Evolutionary conservation across 2,888 invertebrate species (phyloP).

Genomic region (Poecilus cupreus): DNA sequence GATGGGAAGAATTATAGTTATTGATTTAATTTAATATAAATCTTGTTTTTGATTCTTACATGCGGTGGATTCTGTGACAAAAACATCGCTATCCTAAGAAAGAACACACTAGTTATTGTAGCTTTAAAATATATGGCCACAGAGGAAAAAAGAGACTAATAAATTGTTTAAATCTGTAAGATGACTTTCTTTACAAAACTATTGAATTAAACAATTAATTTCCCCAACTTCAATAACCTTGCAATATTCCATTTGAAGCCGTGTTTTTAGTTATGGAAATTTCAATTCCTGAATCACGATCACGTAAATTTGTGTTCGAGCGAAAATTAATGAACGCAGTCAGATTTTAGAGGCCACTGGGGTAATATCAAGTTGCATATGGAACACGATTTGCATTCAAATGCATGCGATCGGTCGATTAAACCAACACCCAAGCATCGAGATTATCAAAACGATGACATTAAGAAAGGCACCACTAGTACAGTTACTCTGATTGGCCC

Average conservation of each 20-base stretch:
- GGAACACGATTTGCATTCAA: constrained; percentile 45
- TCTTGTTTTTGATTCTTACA: constrained; percentile 25
- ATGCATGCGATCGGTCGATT: constrained; percentile 32
- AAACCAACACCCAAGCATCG: constrained; percentile 39
- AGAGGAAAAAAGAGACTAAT: background rate
- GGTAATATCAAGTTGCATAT: constrained; percentile 24
- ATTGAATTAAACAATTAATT: too few species aligned
- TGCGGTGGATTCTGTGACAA: constrained; percentile 21
- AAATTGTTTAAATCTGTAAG: background rate
- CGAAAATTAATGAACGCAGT: background rate
- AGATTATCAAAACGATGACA: constrained; percentile 51
- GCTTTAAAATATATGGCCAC: background rate
- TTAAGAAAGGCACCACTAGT: constrained; percentile 26
- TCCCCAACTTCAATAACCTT: background rate
- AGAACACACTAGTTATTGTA: background rate
- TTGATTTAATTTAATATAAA: constrained; percentile 39
- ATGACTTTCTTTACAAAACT: background rate
- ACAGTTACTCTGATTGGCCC: background rate
- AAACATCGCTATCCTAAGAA: background rate
- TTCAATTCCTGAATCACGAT: background rate
- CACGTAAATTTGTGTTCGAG: background rate
- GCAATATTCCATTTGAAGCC: background rate
- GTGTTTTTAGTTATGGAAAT: background rate
- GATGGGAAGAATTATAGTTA: constrained; percentile 24
- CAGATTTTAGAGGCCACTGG: constrained; percentile 13